Base-by-base conservation (phyloP, 1,140 invertebrate species). In the Apis laboriosa region DNA sequence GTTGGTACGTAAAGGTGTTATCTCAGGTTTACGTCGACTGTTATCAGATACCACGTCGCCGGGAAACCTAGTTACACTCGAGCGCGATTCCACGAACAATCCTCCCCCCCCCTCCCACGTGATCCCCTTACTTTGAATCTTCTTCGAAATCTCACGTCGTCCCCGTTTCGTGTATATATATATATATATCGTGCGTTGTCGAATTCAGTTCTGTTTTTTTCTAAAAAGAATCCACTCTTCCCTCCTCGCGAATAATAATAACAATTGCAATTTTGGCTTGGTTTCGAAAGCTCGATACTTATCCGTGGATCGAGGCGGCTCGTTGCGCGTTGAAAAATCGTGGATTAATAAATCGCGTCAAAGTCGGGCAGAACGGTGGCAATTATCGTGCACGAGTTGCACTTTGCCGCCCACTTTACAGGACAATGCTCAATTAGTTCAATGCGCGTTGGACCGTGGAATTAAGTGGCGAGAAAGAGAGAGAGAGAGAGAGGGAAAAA, bases 31-130 rank as follows among this genome's bases (percentile, higher is more conserved):
- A 53, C 83, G 86, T 88, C 86, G 88, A 68, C 34, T 77, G 87
- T 85, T 86, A 88, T 88, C 86, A 79, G 84, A 88, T 88, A 80
- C 77, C 71, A 58, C 58, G 79, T 87, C 76, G 79, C 82, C 68
- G 71, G 13, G 68, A 68, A 73, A 55, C n/a, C 70, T 53, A 34
- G 74, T 77, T 83, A 83, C 79, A 83, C 66, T 56, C 43, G 71
- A 86, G 66, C 49, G 61, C 24, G 12, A 21, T 53, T 49, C 19
- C 49, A 55, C 56, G 80, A 77, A 55, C 49, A 51, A 9, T 24
- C 24, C 49, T 43, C 2, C 4, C 34, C 5, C 34, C 61, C 58
- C 49, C 67, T 74, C 28, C 71, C 61, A 21, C 28, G 9, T 15
- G 71, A 75, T 67, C 34, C 21, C 19, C 17, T 9, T 73, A 24